These are phyloP conservation scores for Megalonaias nervosa DNA, from an alignment of 1,140 invertebrate species.

Conservation along the genomic window DNA sequence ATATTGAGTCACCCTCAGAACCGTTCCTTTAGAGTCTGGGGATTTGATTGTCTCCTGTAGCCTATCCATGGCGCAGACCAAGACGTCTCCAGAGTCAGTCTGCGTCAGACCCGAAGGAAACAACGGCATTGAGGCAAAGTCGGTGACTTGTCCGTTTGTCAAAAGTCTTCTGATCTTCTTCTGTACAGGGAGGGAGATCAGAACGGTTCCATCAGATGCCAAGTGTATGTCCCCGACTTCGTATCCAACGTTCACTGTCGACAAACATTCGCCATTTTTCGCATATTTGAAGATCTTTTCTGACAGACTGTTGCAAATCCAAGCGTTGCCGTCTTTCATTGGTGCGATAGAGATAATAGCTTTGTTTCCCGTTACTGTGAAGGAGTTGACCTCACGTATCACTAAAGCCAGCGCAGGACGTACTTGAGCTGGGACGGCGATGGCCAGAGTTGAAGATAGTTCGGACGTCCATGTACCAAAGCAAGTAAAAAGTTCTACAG, in stretches of 20 bases:
- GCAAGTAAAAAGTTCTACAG: slow-evolving; percentile 27
- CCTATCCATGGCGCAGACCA: slow-evolving; percentile 36
- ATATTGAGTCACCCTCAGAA: slow-evolving; percentile 25
- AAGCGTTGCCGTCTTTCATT: slow-evolving; percentile 32
- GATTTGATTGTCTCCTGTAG: slow-evolving; percentile 20
- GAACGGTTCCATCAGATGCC: slow-evolving; percentile 25
- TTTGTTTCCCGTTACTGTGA: slow-evolving; percentile 25
- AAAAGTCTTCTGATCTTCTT: slow-evolving; percentile 26
- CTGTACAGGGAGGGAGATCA: slow-evolving; percentile 32
- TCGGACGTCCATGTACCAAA: slow-evolving; percentile 37
- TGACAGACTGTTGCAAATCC: slow-evolving; percentile 36
- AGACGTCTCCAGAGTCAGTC: slow-evolving; percentile 20
- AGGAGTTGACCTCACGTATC: slow-evolving; percentile 30
- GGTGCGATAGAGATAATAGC: slow-evolving; percentile 35
- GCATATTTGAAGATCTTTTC: slow-evolving; percentile 30
- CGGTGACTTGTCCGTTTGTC: slow-evolving; percentile 24
- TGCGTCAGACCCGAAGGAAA: slow-evolving; percentile 24
- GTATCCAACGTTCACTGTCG: slow-evolving; percentile 24
- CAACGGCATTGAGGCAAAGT: slow-evolving; percentile 31
- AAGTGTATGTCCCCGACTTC: slow-evolving; percentile 30
- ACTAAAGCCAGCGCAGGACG: slow-evolving; percentile 32
- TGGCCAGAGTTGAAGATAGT: slow-evolving; percentile 19
- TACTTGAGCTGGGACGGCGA: slow-evolving; percentile 26
- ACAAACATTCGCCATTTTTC: slow-evolving; percentile 27
- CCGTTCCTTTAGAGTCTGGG: slow-evolving; percentile 28